A percentile compares a stretch with the other conserved stretches of the same genome.
Evolutionary conservation across 1,140 invertebrate species (phyloP).

Genomic region (Lepidurus packardi): DNA sequence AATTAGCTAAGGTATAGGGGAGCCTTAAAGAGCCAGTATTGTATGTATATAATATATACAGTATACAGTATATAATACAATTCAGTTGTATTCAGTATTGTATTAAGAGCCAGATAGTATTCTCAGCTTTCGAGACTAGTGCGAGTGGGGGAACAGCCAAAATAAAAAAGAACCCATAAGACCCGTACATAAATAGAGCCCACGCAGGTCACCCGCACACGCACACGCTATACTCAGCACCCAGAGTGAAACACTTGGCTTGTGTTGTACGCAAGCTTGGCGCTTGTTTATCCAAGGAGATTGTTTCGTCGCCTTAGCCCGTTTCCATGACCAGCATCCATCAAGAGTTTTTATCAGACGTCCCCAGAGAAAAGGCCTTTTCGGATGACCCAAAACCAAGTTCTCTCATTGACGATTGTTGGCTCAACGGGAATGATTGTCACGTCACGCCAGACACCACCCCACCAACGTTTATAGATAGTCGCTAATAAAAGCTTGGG

Average conservation of each 20-base stretch:
- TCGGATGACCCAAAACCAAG: background rate
- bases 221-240: background rate
- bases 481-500: background rate
- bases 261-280: background rate
- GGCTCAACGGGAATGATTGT: background rate
- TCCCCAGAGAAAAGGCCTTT: background rate
- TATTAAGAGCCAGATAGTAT: no score
- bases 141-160: no score
- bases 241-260: background rate
- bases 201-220: background rate
- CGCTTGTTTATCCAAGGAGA: constrained; percentile 11
- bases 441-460: background rate
- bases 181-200: no score
- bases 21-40: no score
- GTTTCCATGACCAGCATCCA: background rate
- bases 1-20: no score
- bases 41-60: no score
- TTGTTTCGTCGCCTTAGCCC: background rate
- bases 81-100: no score
- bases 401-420: background rate
- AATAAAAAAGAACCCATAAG: no score
- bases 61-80: no score
- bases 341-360: background rate
- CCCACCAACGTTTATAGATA: background rate
- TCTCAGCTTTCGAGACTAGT: no score